phyloP scores from a whole-genome alignment of 2,797 vertebrate genomes.

The Pempheris klunzingeri region DNA sequence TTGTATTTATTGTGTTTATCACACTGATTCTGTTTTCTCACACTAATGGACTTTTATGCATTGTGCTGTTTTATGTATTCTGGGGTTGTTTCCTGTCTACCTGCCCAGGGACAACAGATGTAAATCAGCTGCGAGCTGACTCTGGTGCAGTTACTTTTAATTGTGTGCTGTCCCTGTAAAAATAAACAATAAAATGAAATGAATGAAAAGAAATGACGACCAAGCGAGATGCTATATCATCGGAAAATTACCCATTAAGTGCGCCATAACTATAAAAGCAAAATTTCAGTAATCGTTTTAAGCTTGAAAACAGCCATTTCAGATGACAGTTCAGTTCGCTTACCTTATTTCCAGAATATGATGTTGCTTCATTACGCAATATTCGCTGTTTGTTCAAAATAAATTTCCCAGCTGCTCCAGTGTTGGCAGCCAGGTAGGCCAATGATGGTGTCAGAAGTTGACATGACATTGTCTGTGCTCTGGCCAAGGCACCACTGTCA shows the following conservation, averaged over 20 bases:
- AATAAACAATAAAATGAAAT: too few relatives aligned
- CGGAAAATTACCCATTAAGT: neutral
- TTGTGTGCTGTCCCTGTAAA: neutral
- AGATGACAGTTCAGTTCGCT: conserved; percentile 31
- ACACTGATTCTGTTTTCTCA: neutral
- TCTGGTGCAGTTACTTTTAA: neutral
- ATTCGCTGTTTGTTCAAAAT: conserved; percentile 48
- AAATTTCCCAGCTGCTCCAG: conserved; percentile 62
- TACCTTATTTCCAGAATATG: conserved; percentile 34
- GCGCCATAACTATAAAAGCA: neutral
- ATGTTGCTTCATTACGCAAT: conserved; percentile 44
- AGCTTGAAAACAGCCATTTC: conserved; percentile 32
- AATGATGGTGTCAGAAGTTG: conserved; percentile 59
- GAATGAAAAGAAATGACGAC: too few relatives aligned
- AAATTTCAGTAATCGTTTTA: conserved; percentile 17
- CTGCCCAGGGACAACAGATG: neutral
- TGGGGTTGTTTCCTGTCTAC: neutral
- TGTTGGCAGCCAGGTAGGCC: conserved; percentile 60
- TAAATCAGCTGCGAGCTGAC: neutral
- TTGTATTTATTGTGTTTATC: neutral
- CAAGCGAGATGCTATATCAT: neutral
- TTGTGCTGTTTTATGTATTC: neutral
- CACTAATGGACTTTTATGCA: neutral
- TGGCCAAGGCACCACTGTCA: conserved; percentile 52
- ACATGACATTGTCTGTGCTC: conserved; percentile 42